phyloP scores from a whole-genome alignment of 1,140 invertebrate species.

The Bombus confusus region DNA sequence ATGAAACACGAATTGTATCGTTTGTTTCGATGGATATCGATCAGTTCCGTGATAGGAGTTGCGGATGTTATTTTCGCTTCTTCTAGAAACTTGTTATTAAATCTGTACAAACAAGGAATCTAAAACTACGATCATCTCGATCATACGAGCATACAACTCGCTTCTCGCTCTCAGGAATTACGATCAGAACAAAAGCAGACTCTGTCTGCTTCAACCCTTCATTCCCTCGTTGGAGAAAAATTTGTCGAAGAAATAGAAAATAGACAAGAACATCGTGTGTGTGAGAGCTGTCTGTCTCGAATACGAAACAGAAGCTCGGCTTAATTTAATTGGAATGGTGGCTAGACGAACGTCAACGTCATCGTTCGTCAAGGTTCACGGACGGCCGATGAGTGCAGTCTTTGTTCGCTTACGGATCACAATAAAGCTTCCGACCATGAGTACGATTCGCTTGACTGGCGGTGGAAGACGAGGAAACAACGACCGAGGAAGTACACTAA shows the following conservation, averaged over 20 bases:
- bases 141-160: too few relatives aligned
- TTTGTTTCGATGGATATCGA: too few relatives aligned
- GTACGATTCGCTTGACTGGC: constrained; percentile 62
- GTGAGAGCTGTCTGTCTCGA: neutral
- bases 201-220: neutral
- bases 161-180: too few relatives aligned
- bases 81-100: too few relatives aligned
- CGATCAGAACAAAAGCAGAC: too few relatives aligned
- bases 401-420: constrained; percentile 51
- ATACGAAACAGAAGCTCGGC: neutral
- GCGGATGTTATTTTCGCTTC: too few relatives aligned
- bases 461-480: constrained; percentile 52
- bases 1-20: too few relatives aligned
- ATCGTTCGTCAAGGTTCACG: constrained; percentile 38
- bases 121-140: too few relatives aligned
- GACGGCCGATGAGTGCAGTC: constrained; percentile 29
- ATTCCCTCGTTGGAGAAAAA: neutral
- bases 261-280: neutral
- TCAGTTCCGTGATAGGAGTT: too few relatives aligned
- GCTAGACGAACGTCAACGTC: constrained; percentile 17
- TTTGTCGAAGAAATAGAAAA: neutral
- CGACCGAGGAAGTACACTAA: constrained; percentile 47
- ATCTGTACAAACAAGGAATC: too few relatives aligned
- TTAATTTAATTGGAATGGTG: constrained; percentile 28
- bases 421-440: constrained; percentile 56